A percentile compares a stretch with the other conserved stretches of the same genome.
phyloP scores from a whole-genome alignment of 2,888 invertebrate genomes.

The Aphelenchoides bicaudatus region DNA sequence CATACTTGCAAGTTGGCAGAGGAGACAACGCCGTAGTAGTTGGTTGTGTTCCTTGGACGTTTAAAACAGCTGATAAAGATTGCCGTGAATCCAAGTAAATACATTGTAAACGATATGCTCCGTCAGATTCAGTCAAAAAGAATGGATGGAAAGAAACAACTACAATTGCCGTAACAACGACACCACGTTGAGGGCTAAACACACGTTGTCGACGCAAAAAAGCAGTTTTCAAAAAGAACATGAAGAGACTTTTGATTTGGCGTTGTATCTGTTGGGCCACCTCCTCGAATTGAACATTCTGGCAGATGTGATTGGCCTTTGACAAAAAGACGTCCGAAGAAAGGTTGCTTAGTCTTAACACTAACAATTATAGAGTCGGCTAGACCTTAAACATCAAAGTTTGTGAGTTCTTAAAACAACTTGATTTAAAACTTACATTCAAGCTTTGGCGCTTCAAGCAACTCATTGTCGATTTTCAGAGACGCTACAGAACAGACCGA shows the following conservation, averaged over 20 bases:
- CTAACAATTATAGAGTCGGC: slow-evolving; percentile 41
- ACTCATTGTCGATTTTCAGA: too few relatives aligned
- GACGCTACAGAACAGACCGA: too few relatives aligned
- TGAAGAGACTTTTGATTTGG: slow-evolving; percentile 7
- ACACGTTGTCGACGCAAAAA: slow-evolving; percentile 14
- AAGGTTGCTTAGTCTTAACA: slow-evolving; percentile 45
- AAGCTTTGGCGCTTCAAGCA: too few relatives aligned
- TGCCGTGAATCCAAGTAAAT: slow-evolving; percentile 3
- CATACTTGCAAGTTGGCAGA: slow-evolving; percentile 17
- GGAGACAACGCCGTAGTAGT: not conserved
- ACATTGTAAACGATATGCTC: slow-evolving; percentile 18
- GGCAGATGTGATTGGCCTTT: slow-evolving; percentile 36
- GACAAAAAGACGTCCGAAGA: slow-evolving; percentile 51
- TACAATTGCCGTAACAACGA: slow-evolving; percentile 17
- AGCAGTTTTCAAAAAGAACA: slow-evolving; percentile 5
- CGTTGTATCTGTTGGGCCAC: not conserved
- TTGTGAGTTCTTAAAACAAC: too few relatives aligned
- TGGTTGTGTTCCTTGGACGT: not conserved
- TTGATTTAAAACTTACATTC: too few relatives aligned
- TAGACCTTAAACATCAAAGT: too few relatives aligned
- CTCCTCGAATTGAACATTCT: slow-evolving; percentile 12
- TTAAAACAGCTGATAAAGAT: not conserved
- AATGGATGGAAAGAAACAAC: slow-evolving; percentile 18
- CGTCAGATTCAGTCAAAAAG: slow-evolving; percentile 21
- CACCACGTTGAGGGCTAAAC: not conserved